A percentile compares a stretch with the other conserved stretches of the same genome.
Evolutionary conservation across 37 sponge, comb jelly and placozoan species (phyloP).

Genomic region (Aphrocallistes beatrix): DNA sequence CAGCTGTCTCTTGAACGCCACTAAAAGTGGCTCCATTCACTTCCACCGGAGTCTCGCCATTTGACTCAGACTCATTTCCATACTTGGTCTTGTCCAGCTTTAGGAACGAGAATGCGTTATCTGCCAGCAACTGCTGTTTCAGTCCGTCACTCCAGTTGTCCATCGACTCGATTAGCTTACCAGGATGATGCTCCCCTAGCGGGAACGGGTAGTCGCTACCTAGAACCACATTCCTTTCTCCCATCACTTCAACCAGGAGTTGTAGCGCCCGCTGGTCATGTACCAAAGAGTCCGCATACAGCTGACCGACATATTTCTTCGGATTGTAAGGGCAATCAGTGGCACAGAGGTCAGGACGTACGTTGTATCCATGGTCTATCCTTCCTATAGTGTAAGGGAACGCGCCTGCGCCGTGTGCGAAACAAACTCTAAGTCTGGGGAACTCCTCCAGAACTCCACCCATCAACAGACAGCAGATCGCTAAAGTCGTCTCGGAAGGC

Average conservation of each 20-base stretch:
- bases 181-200: conserved; percentile 78
- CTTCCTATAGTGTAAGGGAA: conserved; percentile 77
- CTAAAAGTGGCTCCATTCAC: too few species aligned
- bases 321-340: conserved; percentile 66
- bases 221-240: conserved; percentile 50
- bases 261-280: conserved; percentile 59
- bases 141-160: conserved; percentile 29
- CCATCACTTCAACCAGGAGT: conserved; percentile 49
- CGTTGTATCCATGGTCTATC: conserved; percentile 70
- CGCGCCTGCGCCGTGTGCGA: conserved; percentile 86
- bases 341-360: conserved; percentile 81
- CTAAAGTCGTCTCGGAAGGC: conserved; percentile 75
- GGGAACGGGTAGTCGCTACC: conserved; percentile 90
- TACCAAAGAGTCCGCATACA: conserved; percentile 75
- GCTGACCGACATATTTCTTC: conserved; percentile 70
- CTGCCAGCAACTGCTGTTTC: conserved; percentile 51
- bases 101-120: conserved; percentile 60
- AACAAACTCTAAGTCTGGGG: conserved; percentile 60
- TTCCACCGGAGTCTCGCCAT: too few species aligned
- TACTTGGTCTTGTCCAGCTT: conserved; percentile 34
- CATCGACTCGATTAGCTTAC: conserved; percentile 68
- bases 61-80: neutral
- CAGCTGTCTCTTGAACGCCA: too few species aligned
- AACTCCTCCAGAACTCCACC: conserved; percentile 81
- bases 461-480: conserved; percentile 68